Percentiles rank a stretch among this genome's conserved stretches.
Evolutionary conservation across 2,888 invertebrate species (phyloP).

Genomic region (Mantis religiosa): DNA sequence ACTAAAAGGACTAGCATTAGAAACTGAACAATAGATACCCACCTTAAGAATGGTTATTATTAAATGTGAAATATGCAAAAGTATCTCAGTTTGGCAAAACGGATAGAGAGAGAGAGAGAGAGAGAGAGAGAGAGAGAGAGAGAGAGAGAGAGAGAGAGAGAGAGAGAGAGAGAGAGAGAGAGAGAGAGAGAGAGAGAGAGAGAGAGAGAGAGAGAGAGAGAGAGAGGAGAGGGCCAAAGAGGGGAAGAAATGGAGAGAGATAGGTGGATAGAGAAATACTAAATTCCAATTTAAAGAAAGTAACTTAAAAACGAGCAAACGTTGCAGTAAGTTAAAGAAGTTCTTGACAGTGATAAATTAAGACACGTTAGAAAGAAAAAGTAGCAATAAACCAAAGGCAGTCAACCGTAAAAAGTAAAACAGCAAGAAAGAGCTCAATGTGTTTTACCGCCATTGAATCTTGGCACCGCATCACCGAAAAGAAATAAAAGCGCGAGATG

Average conservation of each 20-base stretch:
- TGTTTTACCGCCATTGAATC: neutral
- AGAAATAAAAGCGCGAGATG: neutral
- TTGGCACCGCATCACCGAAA: neutral
- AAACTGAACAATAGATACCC: no score
- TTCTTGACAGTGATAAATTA: neutral
- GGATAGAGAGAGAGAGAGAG: no score
- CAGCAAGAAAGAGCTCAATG: neutral
- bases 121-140: no score
- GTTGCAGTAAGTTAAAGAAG: neutral
- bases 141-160: neutral
- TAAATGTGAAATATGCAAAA: no score
- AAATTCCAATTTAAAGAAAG: neutral
- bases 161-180: neutral
- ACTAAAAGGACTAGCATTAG: no score
- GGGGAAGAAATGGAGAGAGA: no score
- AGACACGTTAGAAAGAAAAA: neutral
- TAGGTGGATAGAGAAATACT: neutral
- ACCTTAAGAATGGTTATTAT: no score
- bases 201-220: no score
- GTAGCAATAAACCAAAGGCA: neutral
- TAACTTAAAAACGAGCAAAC: neutral
- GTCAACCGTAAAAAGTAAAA: neutral
- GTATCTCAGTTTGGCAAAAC: no score
- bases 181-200: no score
- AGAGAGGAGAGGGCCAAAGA: no score